These are phyloP conservation scores for Phocoena phocoena DNA, from an alignment of 2,113 vertebrate genomes.

Conservation along the genomic window DNA sequence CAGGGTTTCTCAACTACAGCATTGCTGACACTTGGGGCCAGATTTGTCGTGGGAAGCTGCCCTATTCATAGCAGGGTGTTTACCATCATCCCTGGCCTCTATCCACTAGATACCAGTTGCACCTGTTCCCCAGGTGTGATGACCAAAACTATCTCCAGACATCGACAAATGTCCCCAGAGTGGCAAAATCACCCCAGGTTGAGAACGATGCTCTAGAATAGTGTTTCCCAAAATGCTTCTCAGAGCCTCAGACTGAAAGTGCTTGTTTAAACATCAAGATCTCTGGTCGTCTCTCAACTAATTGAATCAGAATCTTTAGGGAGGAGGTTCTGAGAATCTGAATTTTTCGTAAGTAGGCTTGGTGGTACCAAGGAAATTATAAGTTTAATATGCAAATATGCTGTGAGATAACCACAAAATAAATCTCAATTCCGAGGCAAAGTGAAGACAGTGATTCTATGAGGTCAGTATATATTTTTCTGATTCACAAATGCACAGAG, in stretches of 20 bases:
- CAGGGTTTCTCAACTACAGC: not conserved
- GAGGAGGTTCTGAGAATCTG: not conserved
- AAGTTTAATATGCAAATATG: not conserved
- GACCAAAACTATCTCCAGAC: not conserved
- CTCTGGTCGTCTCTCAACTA: not conserved
- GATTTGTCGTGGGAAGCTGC: not conserved
- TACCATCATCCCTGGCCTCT: not conserved
- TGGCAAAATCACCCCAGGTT: not conserved
- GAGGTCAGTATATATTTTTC: not conserved
- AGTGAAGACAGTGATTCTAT: not conserved
- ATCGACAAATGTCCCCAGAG: not conserved
- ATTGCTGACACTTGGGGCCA: not conserved
- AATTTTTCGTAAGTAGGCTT: not conserved
- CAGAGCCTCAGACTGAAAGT: not conserved
- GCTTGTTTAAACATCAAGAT: not conserved
- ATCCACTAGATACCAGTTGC: not conserved
- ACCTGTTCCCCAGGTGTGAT: not conserved
- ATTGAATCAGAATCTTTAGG: not conserved
- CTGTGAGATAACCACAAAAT: not conserved
- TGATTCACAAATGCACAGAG: not conserved
- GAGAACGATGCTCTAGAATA: not conserved
- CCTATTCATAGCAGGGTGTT: not conserved
- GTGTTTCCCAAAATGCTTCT: not conserved
- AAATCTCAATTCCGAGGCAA: not conserved
- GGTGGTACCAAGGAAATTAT: not conserved